These are phyloP conservation scores for Agelaius phoeniceus DNA, from an alignment of 2,113 vertebrate genomes.

Conservation along the genomic window DNA sequence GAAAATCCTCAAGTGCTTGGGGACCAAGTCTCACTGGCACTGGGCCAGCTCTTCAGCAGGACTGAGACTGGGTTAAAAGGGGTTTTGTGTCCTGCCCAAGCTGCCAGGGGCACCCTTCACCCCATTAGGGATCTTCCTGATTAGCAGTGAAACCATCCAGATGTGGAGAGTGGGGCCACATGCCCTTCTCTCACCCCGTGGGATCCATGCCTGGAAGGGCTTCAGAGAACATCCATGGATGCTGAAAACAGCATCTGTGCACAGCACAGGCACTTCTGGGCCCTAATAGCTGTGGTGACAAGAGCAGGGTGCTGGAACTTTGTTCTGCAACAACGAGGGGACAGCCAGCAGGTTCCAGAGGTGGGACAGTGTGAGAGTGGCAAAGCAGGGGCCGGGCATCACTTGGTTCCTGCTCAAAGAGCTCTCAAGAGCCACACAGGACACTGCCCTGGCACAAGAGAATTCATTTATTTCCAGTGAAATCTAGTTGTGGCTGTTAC, in stretches of 20 bases:
- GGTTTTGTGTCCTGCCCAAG: not conserved
- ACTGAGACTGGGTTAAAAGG: not conserved
- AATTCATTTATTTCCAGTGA: not conserved
- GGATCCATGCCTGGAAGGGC: not conserved
- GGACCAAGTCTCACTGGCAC: not conserved
- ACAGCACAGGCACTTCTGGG: not conserved
- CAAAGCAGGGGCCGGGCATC: not conserved
- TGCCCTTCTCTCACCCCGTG: not conserved
- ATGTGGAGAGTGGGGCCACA: not conserved
- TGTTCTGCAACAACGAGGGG: accelerated
- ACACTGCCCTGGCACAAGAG: not conserved
- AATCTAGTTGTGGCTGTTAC: not conserved
- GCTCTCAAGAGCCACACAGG: not conserved
- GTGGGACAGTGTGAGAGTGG: not conserved
- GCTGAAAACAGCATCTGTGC: not conserved
- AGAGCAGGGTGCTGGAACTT: not conserved
- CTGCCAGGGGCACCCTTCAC: not conserved
- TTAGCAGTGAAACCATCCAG: not conserved
- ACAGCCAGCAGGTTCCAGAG: not conserved
- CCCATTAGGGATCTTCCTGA: not conserved
- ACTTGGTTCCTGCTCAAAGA: not conserved
- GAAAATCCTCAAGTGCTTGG: not conserved
- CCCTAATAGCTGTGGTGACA: not conserved
- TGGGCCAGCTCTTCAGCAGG: not conserved
- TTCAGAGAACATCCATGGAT: not conserved